Evolutionary conservation across 1,140 invertebrate genomes (phyloP), one percentile per base, ranked within the genome.

Genomic region (Drosophila pseudoobscura): DNA sequence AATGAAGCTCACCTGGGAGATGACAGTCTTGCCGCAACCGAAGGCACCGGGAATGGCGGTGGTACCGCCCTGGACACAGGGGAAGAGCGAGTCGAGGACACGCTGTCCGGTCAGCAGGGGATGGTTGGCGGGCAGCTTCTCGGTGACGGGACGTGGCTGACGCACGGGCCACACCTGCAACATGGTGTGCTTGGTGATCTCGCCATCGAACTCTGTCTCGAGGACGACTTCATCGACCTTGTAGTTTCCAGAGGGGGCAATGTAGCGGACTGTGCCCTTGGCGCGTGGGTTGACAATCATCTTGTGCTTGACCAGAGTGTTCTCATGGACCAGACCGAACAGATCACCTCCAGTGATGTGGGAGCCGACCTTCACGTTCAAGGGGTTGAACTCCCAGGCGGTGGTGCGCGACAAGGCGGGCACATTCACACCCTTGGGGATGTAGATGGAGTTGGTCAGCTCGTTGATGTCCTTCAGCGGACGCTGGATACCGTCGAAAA

Each of bases 401-500:
- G 94, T 92, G 9, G 94, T 95, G 61, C 96, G 94, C 26, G 96
- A 97, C 43, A 99, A 92, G 35, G 96, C 94, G 41, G 98, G 98
- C 64, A 97, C 95, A 92, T 99, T 99, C n/a, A 99, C 94, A 93
- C 99, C 99, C 93, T 99, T 99, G 17, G 99, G 99, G 92, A 99
- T 99, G 94, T 99, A 99, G 20, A 75, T 75, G 39, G 72, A 75
- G 51, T 59, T 75, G 71, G 71, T 75, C 17, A 66, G 71, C 39
- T 99, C 97, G 90, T 96, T 95, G 92, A 99, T 99, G 91, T 99
- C 98, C 90, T 99, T 97, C 78, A 99, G 91, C 0, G 99, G 99
- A 92, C 99, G 96, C 92, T 99, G 99, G 92, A 99, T 99, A 94
- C 98, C 98, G 93, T 99, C 99, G 94, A 99, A 99, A 93, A 99